These are phyloP conservation scores for Lethenteron reissneri DNA, from an alignment of 2,113 vertebrate genomes.

Conservation along the genomic window DNA sequence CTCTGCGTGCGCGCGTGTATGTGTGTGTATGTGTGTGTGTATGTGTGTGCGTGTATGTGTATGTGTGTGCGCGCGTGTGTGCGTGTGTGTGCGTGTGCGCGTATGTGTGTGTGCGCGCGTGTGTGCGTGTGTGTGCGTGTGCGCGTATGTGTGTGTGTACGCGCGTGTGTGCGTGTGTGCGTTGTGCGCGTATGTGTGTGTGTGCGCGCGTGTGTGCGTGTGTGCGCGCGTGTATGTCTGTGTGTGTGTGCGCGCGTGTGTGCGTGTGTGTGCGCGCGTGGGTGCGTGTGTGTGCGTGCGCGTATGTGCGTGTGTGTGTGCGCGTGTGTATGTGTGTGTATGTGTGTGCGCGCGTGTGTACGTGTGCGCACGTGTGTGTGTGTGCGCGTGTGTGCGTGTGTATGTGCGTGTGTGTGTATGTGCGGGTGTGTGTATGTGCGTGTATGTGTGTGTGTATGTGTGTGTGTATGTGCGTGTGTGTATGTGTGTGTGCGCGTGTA, in stretches of 20 bases:
- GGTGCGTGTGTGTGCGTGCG: background rate
- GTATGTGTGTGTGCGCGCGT: background rate
- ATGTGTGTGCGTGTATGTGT: background rate
- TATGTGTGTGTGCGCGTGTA: too few relatives aligned
- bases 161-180: background rate
- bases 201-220: background rate
- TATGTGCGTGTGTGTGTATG: too few relatives aligned
- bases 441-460: too few relatives aligned
- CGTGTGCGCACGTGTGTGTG: too few relatives aligned
- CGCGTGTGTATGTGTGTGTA: background rate
- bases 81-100: background rate
- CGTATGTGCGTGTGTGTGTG: background rate
- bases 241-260: background rate
- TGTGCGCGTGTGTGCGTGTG: too few relatives aligned
- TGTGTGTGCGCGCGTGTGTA: too few relatives aligned
- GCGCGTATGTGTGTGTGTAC: background rate
- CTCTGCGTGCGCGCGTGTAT: background rate
- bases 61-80: background rate
- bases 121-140: background rate
- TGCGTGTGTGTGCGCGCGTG: background rate
- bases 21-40: background rate
- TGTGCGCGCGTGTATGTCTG: background rate
- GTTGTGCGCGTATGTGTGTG: background rate
- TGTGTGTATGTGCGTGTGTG: too few relatives aligned
- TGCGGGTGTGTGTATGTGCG: too few relatives aligned